A percentile compares a stretch with the other conserved stretches of the same genome.
Conservation (phyloP, 2,113 vertebrate species). For the Sylvia atricapilla region DNA sequence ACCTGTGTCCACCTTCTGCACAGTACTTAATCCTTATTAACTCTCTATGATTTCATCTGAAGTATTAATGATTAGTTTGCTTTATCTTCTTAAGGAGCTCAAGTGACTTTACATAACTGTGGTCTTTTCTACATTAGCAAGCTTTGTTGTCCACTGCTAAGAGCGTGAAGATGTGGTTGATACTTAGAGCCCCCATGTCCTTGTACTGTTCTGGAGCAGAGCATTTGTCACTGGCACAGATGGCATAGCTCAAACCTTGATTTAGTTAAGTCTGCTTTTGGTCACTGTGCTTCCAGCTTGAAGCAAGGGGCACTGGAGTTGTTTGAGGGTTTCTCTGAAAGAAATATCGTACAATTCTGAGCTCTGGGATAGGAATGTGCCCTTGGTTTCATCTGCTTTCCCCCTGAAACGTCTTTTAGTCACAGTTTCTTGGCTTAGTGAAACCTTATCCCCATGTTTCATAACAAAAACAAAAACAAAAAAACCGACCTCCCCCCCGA, state of each 20-base stretch:
- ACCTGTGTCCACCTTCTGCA: neutral
- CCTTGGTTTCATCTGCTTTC: neutral
- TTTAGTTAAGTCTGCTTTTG: neutral
- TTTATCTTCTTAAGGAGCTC: neutral
- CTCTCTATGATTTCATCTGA: neutral
- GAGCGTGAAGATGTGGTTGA: fast-evolving
- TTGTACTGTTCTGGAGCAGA: neutral
- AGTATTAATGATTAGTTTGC: neutral
- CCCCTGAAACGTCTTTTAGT: neutral
- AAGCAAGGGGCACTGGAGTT: neutral
- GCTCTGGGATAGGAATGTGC: neutral
- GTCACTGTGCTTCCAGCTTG: neutral
- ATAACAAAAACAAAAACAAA: neutral
- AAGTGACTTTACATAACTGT: neutral
- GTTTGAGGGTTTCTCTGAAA: neutral
- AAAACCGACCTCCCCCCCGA: too few relatives aligned
- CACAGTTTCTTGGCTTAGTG: neutral
- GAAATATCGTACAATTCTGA: neutral
- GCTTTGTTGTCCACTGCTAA: neutral
- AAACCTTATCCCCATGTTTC: neutral
- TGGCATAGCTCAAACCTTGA: neutral
- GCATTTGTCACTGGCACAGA: neutral
- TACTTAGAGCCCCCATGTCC: neutral
- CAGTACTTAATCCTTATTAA: neutral
- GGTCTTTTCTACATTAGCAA: neutral